Base-by-base conservation (phyloP, 2,888 invertebrate species). In the Dicyrtomina minuta region DNA sequence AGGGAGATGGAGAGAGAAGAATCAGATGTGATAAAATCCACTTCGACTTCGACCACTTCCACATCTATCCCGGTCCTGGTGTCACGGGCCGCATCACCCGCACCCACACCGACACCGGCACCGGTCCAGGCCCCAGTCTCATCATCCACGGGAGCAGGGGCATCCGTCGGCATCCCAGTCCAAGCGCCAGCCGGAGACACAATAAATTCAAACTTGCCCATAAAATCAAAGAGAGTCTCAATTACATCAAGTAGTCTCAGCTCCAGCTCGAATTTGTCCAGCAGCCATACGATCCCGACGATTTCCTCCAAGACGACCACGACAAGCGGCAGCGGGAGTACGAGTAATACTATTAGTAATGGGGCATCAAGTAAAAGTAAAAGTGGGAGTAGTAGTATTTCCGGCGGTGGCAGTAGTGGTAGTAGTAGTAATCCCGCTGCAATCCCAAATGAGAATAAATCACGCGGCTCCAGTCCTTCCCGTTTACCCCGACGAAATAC, bases 11-110 rank as follows among this genome's bases (percentile, higher is more conserved):
- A 41, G 46, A 46, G 13, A 46, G 27, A 26, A 66, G 65, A 65
- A 46, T 55, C 51, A 24, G 70, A 70, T 43, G 49, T 22, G 53
- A 72, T 70, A 67, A 72, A 72, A 70, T 64, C 65, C 49, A 64
- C 20, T 64, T 51, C 41, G 27, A 67, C 20, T 64, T 51, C 41
- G 27, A 67, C 65, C 49, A 64, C 20, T 64, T 51, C 41, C 20
- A 67, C 51, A 43, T 67, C 65, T 13, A 65, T 51, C 27, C 53
- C 59, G n/a, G 39, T 68, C n/a, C 39, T 49, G 10, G 61, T 6
- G 20, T 51, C 62, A 22, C 53, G 65, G 12, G 39, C 22, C 8
- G 41, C 51, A 24, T 51, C 51, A 22, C 64, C 55, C 39, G 27
- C 51, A 12, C 41, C 62, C 46, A 62, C 15, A 44, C 24, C 56